Evolutionary conservation across 2,888 invertebrate genomes (phyloP).

Genomic region (Torymus aiolomorphi): DNA sequence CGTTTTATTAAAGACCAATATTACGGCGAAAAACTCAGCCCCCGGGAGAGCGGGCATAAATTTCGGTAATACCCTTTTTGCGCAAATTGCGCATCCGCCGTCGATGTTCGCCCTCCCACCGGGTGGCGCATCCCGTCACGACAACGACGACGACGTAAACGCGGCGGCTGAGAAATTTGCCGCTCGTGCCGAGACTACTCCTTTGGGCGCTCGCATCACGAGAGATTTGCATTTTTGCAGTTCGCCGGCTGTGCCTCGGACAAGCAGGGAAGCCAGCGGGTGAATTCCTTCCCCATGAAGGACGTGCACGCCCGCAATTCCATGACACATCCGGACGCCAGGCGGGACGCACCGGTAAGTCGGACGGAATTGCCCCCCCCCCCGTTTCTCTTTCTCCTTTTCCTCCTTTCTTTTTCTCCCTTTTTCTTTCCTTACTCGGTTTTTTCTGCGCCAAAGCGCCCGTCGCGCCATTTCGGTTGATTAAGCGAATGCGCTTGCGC

Average conservation of each 20-base stretch:
- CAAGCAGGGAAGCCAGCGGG: slow-evolving; percentile 83
- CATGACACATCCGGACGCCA: slow-evolving; percentile 83
- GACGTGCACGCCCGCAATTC: slow-evolving; percentile 82
- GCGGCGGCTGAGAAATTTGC: slow-evolving; percentile 44
- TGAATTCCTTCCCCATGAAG: slow-evolving; percentile 91
- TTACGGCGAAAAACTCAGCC: neutral
- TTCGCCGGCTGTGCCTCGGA: slow-evolving; percentile 87
- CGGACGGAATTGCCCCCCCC: slow-evolving; percentile 16
- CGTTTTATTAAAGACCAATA: neutral
- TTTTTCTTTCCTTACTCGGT: neutral
- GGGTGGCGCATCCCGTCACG: neutral
- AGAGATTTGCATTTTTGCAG: slow-evolving; percentile 76
- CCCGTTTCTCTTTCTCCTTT: neutral
- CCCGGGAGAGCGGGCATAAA: neutral
- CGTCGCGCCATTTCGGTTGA: slow-evolving; percentile 25
- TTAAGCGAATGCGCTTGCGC: slow-evolving; percentile 12
- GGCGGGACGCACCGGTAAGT: slow-evolving; percentile 87
- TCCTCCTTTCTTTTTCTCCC: neutral
- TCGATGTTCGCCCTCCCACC: neutral
- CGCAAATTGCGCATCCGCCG: slow-evolving; percentile 22
- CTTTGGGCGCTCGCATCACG: slow-evolving; percentile 48
- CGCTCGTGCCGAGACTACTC: slow-evolving; percentile 41
- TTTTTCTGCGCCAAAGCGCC: slow-evolving; percentile 31
- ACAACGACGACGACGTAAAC: slow-evolving; percentile 12
- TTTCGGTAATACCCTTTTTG: slow-evolving; percentile 23